Evolutionary conservation across 2,888 invertebrate species (phyloP).

Genomic region (Acrobasis repandana): DNA sequence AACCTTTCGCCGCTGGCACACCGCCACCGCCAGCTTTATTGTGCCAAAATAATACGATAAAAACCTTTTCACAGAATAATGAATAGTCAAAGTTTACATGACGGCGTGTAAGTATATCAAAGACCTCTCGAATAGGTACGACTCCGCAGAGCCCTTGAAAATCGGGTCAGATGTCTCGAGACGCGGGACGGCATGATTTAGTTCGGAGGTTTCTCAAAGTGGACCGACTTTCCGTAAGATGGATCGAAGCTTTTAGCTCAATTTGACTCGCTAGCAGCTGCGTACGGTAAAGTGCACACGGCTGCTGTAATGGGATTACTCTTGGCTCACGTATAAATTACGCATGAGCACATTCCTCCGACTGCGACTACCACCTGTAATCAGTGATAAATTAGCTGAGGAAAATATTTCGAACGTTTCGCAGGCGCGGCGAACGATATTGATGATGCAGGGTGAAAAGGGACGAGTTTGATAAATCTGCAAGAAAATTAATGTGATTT

Average conservation of each 20-base stretch:
- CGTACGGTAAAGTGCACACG: slow-evolving; percentile 58
- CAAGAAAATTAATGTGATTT: slow-evolving; percentile 12
- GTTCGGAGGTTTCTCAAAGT: slow-evolving; percentile 69
- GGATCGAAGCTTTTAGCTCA: slow-evolving; percentile 77
- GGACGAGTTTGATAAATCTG: slow-evolving; percentile 16
- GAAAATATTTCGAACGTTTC: slow-evolving; percentile 35
- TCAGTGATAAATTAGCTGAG: slow-evolving; percentile 42
- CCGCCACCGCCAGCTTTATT: slow-evolving; percentile 61
- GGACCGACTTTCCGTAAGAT: slow-evolving; percentile 70
- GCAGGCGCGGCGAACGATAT: slow-evolving; percentile 16
- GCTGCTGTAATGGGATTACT: slow-evolving; percentile 57
- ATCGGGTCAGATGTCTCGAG: slow-evolving; percentile 65
- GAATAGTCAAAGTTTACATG: slow-evolving; percentile 62
- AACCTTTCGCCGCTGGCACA: slow-evolving; percentile 73
- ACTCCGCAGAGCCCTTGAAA: slow-evolving; percentile 50
- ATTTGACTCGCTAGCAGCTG: slow-evolving; percentile 64
- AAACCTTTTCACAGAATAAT: slow-evolving; percentile 66
- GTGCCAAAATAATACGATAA: slow-evolving; percentile 79
- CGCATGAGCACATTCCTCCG: slow-evolving; percentile 49
- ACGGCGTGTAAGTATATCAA: slow-evolving; percentile 41
- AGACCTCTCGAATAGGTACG: slow-evolving; percentile 48
- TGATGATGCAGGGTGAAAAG: slow-evolving; percentile 8
- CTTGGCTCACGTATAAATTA: slow-evolving; percentile 59
- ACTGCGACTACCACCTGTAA: slow-evolving; percentile 43
- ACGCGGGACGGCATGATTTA: slow-evolving; percentile 61